phyloP scores from a whole-genome alignment of 2,797 vertebrate genomes.

The Coranthus polyacanthus region DNA sequence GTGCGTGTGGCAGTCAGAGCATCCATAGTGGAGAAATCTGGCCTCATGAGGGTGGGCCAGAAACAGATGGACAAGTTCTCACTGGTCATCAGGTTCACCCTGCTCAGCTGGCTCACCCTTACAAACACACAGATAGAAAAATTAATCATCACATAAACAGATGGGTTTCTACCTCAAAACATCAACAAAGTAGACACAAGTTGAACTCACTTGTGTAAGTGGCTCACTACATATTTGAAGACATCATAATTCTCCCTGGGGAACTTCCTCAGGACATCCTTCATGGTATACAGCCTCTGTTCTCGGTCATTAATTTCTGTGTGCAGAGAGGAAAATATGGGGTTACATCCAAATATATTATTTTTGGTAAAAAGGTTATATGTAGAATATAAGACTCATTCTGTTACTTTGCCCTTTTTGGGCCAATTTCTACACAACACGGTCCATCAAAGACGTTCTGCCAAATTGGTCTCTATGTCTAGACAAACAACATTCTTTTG shows the following conservation, averaged over 20 bases:
- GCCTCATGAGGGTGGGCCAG: constrained; percentile 97
- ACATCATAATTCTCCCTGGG: constrained; percentile 96
- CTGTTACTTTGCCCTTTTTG: too few species aligned
- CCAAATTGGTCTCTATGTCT: too few species aligned
- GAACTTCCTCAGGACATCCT: constrained; percentile 93
- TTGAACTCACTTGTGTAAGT: constrained; percentile 92
- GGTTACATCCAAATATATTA: constrained; percentile 1
- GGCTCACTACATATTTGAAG: constrained; percentile 95
- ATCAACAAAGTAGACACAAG: constrained; percentile 10
- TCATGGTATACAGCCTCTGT: constrained; percentile 93
- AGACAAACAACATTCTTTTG: too few species aligned
- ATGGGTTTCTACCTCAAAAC: constrained; percentile 5
- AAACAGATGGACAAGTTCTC: constrained; percentile 99
- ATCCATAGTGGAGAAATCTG: constrained; percentile 97
- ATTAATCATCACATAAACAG: constrained; percentile 18
- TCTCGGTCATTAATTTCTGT: constrained; percentile 95
- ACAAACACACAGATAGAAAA: constrained; percentile 29
- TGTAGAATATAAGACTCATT: too few species aligned
- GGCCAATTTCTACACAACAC: too few species aligned
- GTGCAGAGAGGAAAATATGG: constrained; percentile 26
- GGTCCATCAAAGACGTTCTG: too few species aligned
- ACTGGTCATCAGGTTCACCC: constrained; percentile 95
- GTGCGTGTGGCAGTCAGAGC: constrained; percentile 95
- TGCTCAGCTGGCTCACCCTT: constrained; percentile 94
- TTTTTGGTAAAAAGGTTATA: too few species aligned